Base-by-base conservation (phyloP, 2,797 vertebrate species). In the Pseudomugil gertrudae region DNA sequence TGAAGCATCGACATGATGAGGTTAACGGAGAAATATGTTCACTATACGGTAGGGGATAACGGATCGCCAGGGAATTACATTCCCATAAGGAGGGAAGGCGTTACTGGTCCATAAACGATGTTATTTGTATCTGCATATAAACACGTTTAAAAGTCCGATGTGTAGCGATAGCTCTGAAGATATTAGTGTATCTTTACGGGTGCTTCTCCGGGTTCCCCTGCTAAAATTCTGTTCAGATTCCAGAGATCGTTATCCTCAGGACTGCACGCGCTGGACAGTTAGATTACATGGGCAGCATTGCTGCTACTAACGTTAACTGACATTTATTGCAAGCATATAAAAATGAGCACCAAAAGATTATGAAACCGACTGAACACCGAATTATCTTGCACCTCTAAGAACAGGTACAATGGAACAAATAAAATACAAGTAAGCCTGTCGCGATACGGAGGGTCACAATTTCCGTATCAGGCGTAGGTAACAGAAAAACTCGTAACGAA, bases 21-120 rank as follows among this genome's bases (percentile, higher is more conserved):
- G 27, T 59, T 30, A 48, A 61, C 27, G 10, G 48, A 40, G 9
- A 38, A 68, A 60, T 67, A 27, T 35, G 60, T 21, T 58, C 47
- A 35, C 10, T 17, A 53, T 38, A n/a, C 13, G 3, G 11, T 57
- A 21, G 55, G 5, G 2, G 1, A 27, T 9, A 36, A 56, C n/a
- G 27, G 14, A 69, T 57, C 19, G 53, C 63, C 35, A 3, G 24
- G 47, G 45, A 40, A 53, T 2, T n/a, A 56, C 59, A 35, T 24
- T 10, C 9, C 9, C 17, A 24, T 15, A 21, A 6, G 15, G 21
- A 9, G 6, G 30, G 15, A 21, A 27, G 30, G 14, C 43, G 57
- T 13, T 53, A n/a, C 7, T 4, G 24, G 14, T 50, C 32, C 21
- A 26, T 9, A 17, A 32, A 33, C 43, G 6, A 9, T 3, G 17